phyloP scores from a whole-genome alignment of 1,140 invertebrate species.

The Melitaea cinxia region DNA sequence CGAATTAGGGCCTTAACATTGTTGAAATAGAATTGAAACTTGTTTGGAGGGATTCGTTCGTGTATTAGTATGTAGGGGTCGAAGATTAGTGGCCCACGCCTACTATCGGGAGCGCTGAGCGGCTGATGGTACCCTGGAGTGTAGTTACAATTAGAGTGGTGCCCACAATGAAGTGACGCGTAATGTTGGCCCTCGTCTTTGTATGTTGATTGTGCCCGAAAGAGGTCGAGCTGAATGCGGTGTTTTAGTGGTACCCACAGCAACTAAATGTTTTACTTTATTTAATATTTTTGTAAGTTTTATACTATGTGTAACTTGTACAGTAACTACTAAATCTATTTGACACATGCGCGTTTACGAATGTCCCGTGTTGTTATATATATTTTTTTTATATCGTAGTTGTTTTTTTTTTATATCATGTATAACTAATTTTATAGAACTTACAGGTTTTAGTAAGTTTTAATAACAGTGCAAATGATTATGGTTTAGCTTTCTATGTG shows the following conservation, averaged over 20 bases:
- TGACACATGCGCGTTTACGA: no score
- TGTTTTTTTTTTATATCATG: no score
- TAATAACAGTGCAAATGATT: no score
- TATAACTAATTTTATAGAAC: no score
- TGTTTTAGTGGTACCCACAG: constrained; percentile 29
- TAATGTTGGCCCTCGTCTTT: constrained; percentile 80
- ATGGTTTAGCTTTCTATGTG: no score
- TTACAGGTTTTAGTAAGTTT: no score
- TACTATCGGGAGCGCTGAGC: constrained; percentile 77
- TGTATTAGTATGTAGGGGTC: constrained; percentile 76
- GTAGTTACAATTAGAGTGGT: constrained; percentile 82
- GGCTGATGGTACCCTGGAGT: constrained; percentile 79
- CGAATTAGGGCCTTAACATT: constrained; percentile 48
- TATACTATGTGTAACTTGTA: no score
- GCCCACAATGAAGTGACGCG: constrained; percentile 81
- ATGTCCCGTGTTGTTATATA: no score
- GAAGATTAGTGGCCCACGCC: constrained; percentile 80
- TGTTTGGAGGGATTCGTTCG: constrained; percentile 42
- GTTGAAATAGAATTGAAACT: constrained; percentile 44
- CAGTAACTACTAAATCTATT: no score
- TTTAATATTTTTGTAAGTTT: background rate
- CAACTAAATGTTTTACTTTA: background rate
- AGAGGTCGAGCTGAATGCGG: constrained; percentile 51
- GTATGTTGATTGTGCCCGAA: constrained; percentile 77
- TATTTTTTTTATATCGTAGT: no score